Evolutionary conservation across 2,797 vertebrate species (phyloP), one percentile per base, ranked within the genome.

Genomic region (Pseudomugil tenellus): DNA sequence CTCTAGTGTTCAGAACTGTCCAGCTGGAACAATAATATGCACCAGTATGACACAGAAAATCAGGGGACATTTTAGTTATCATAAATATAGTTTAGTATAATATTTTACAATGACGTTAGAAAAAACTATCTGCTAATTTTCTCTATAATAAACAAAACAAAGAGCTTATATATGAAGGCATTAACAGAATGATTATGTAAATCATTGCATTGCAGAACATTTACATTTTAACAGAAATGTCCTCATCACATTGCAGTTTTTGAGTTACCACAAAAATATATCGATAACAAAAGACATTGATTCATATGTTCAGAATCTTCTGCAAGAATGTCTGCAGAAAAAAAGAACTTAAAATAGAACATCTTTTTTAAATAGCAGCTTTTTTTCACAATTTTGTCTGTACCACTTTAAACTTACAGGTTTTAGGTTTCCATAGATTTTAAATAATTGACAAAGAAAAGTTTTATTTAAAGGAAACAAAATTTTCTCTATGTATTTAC

Each of bases 1-100:
- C 93, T 94, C 94, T 94, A 90, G 91, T 92, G 94, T 59, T 64
- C 13, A 31, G 19, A 76, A 23, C 13, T 17, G 48, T 25, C 57
- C 3, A 23, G 62, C 60, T 54, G 66, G 23, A 29, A 69, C 14
- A 63, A n/a, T 61, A 28, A 69, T 71, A 67, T 14, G 25, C 52
- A 37, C 26, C 1, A 39, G 11, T 6, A 39, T n/a, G 51, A 54
- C 25, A 17, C 25, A 64, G 39, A 2, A 57, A 37, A 56, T 65
- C 43, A 41, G 39, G 28, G 49, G 14, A 35, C 25, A 6, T 39
- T 23, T 13, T 23, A 48, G 46, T 31, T 26, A 37, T 16, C 11
- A 35, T n/a, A 48, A 14, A 17, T 48, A 43, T 21, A 48, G 5
- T 31, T 59, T 19, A 49, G 19, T 10, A 62, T 41, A 66, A 0